These are phyloP conservation scores for Hylaeus volcanicus DNA, from an alignment of 1,140 invertebrate genomes.

Conservation along the genomic window DNA sequence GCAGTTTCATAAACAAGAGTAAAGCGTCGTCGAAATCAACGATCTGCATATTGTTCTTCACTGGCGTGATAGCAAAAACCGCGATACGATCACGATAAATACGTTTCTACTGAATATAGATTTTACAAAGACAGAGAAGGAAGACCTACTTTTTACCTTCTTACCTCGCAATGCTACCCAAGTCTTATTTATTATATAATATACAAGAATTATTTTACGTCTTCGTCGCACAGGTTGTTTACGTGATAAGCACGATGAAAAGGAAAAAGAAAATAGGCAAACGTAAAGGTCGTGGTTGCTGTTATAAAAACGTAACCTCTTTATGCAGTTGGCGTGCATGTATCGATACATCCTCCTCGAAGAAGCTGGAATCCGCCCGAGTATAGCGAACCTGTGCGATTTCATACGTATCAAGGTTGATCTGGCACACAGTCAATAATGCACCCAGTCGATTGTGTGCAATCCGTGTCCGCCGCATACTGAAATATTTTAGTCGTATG, in stretches of 20 bases:
- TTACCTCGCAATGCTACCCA: too few relatives aligned
- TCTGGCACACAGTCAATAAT: conserved; percentile 60
- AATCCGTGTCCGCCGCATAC: conserved; percentile 26
- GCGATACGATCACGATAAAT: neutral
- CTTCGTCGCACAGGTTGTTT: too few relatives aligned
- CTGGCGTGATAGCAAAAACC: neutral
- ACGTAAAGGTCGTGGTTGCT: too few relatives aligned
- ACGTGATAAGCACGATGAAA: too few relatives aligned
- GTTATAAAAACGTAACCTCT: too few relatives aligned
- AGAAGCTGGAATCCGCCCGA: neutral
- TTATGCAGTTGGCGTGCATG: neutral
- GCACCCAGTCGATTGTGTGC: conserved; percentile 6
- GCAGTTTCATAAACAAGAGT: conserved; percentile 1
- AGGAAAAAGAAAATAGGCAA: too few relatives aligned
- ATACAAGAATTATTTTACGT: too few relatives aligned
- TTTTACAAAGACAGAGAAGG: too few relatives aligned
- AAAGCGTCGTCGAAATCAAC: conserved; percentile 16
- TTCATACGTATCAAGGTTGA: conserved; percentile 6
- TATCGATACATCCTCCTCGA: conserved; percentile 37
- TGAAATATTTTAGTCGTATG: conserved; percentile 61
- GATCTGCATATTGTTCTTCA: conserved; percentile 16
- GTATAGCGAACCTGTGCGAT: conserved; percentile 14
- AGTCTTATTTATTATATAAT: too few relatives aligned
- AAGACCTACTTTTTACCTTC: too few relatives aligned
- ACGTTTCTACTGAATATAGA: too few relatives aligned